Conservation (phyloP, 2,797 vertebrate species). For the Ammospiza maritima region DNA sequence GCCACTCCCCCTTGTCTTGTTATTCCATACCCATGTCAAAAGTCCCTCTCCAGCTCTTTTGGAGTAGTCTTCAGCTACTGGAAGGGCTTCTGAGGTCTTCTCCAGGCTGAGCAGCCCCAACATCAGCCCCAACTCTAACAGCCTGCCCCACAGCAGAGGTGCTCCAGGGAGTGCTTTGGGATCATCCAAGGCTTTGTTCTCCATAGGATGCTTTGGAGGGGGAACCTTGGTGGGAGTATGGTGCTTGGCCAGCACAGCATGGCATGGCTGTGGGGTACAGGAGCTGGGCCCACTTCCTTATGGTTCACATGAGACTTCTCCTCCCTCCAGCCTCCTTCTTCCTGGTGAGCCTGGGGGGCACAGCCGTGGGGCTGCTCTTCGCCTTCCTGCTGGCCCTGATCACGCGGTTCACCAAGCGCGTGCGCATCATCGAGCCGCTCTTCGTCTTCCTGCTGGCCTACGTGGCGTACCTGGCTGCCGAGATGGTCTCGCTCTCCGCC, state of each 20-base stretch:
- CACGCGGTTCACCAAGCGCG: slow-evolving; percentile 94
- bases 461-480: slow-evolving; percentile 91
- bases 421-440: slow-evolving; percentile 95
- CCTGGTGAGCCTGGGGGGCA: slow-evolving; percentile 93
- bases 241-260: rapidly evolving
- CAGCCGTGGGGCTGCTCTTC: slow-evolving; percentile 90
- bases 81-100: background rate
- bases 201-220: background rate
- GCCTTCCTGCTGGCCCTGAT: slow-evolving; percentile 91
- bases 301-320: background rate
- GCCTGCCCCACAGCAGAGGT: background rate
- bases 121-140: background rate
- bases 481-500: slow-evolving; percentile 92
- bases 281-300: background rate
- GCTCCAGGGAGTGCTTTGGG: background rate
- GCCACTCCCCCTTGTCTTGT: background rate
- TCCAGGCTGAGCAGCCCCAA: background rate
- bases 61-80: background rate
- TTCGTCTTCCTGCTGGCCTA: slow-evolving; percentile 94
- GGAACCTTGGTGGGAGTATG: background rate
- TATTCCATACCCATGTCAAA: background rate
- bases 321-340: slow-evolving; percentile 87
- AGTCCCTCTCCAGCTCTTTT: background rate
- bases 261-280: background rate
- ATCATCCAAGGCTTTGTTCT: background rate